Percentiles rank a stretch among this genome's conserved stretches.
phyloP scores from a whole-genome alignment of 2,113 vertebrate species.

The Pelodiscus sinensis region DNA sequence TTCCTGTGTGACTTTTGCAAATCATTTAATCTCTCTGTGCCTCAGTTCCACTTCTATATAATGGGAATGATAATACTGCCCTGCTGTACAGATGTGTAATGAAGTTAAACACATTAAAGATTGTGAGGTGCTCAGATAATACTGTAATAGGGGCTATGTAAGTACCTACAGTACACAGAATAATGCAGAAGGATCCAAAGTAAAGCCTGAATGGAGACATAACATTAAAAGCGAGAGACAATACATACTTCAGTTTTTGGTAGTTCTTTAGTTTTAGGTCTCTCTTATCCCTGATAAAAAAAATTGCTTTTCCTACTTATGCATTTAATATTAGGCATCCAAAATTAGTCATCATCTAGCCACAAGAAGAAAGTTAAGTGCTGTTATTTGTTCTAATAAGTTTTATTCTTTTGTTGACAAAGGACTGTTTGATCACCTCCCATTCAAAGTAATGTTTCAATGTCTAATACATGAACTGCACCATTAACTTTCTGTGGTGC shows the following conservation, averaged over 20 bases:
- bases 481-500: conserved; percentile 39
- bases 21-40: fast-evolving
- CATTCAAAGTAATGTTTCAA: conserved; percentile 35
- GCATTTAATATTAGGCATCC: neutral
- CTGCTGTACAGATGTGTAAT: neutral
- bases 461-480: conserved; percentile 14
- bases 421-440: neutral
- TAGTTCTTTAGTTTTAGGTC: neutral
- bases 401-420: conserved; percentile 22
- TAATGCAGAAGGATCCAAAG: neutral
- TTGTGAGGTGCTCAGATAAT: neutral
- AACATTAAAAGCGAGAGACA: neutral
- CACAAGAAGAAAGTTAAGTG: neutral
- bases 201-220: neutral
- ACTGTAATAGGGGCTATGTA: neutral
- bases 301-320: neutral
- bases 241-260: neutral
- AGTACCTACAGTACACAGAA: neutral
- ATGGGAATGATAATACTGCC: neutral
- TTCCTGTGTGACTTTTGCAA: neutral
- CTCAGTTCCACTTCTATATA: neutral
- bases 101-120: neutral
- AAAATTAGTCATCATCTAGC: neutral
- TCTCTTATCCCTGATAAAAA: neutral
- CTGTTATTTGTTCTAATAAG: neutral